Conservation (phyloP, 2,797 vertebrate species). For the Bucorvus abyssinicus region DNA sequence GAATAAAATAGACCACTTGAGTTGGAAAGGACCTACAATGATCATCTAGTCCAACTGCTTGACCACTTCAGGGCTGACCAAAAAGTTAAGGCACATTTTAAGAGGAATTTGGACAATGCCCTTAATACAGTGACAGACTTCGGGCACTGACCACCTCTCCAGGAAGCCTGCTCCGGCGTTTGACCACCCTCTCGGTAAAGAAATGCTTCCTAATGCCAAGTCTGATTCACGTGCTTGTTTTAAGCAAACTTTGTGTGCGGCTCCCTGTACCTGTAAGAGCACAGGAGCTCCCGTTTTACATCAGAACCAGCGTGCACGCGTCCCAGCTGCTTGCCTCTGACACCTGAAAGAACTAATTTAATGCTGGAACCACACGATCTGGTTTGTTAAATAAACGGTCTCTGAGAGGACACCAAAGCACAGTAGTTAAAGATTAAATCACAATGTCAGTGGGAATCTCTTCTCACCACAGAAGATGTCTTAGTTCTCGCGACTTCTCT, state of each 20-base stretch:
- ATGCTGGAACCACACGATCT: rapidly evolving
- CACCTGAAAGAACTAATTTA: background rate
- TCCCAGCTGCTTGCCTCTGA: background rate
- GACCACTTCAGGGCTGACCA: background rate
- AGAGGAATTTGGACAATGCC: too few species aligned
- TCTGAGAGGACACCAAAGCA: background rate
- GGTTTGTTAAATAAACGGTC: background rate
- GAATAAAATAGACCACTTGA: background rate
- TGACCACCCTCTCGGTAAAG: background rate
- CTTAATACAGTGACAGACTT: background rate
- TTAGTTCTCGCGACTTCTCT: background rate
- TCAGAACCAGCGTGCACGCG: too few species aligned
- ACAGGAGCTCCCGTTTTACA: background rate
- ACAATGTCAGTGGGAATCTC: background rate
- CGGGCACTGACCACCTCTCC: background rate
- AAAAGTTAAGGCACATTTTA: too few species aligned
- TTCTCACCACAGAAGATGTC: background rate
- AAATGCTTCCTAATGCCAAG: background rate
- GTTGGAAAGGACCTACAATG: background rate
- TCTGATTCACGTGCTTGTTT: background rate
- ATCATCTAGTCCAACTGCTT: background rate
- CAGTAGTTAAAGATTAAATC: background rate
- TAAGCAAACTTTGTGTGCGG: background rate
- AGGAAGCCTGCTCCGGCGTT: background rate
- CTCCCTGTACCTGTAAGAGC: background rate